Percentiles rank a stretch among this genome's conserved stretches.
Conservation (phyloP, 2,888 invertebrate genomes). For the Drosophila infuscata region DNA sequence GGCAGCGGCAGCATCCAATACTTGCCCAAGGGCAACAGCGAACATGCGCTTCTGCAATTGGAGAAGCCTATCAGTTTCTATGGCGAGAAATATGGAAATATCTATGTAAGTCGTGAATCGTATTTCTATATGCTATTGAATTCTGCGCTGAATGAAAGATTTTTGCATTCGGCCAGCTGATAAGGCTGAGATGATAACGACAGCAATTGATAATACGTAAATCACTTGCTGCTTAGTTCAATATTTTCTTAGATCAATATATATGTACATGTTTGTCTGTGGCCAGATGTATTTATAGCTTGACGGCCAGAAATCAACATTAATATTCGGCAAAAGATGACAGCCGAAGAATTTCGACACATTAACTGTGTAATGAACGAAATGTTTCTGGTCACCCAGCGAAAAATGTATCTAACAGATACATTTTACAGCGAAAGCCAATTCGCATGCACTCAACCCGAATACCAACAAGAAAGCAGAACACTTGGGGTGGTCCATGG, state of each 20-base stretch:
- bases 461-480: constrained; percentile 29
- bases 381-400: constrained; percentile 21
- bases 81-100: constrained; percentile 89
- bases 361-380: constrained; percentile 37
- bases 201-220: constrained; percentile 41
- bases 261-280: not conserved
- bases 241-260: constrained; percentile 10
- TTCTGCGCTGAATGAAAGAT: constrained; percentile 64
- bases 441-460: constrained; percentile 60
- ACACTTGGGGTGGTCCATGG: constrained; percentile 67
- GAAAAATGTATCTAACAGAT: constrained; percentile 11
- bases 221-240: constrained; percentile 40
- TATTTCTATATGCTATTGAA: not conserved
- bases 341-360: constrained; percentile 43
- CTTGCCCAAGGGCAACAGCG: constrained; percentile 82
- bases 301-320: constrained; percentile 45
- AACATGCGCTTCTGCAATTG: constrained; percentile 78
- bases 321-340: constrained; percentile 71
- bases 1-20: constrained; percentile 68
- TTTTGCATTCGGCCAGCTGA: constrained; percentile 45
- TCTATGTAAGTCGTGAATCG: constrained; percentile 91
- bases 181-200: constrained; percentile 28
- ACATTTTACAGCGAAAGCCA: constrained; percentile 38
- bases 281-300: constrained; percentile 61
- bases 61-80: constrained; percentile 91